phyloP scores from a whole-genome alignment of 2,113 vertebrate genomes.

The Hystrix cristata region DNA sequence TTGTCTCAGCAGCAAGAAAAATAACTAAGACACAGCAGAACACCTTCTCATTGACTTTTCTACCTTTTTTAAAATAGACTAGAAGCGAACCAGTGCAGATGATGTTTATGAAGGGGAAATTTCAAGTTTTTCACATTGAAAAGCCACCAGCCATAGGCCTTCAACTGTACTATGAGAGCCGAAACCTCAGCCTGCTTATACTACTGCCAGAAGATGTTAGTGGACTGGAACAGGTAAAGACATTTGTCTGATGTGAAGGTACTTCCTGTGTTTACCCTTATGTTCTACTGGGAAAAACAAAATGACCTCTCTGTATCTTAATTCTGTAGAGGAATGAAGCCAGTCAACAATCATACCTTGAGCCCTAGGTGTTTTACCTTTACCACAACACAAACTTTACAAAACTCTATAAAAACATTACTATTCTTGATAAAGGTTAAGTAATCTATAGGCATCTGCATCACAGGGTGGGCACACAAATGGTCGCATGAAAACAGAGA shows the following conservation, averaged over 20 bases:
- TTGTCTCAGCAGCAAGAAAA: not conserved
- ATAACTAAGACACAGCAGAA: not conserved
- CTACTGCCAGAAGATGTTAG: conserved; percentile 88
- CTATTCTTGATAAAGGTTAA: not conserved
- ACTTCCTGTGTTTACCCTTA: not conserved
- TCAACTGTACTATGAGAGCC: conserved; percentile 90
- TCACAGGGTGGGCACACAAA: not conserved
- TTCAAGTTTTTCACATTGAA: conserved; percentile 83
- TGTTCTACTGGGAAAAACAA: not conserved
- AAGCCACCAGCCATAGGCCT: conserved; percentile 87
- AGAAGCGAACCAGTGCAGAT: conserved; percentile 90
- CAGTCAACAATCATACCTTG: not conserved
- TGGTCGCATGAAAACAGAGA: not conserved
- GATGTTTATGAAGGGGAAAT: conserved; percentile 89
- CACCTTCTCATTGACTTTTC: not conserved
- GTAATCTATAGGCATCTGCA: not conserved
- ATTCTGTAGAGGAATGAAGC: not conserved
- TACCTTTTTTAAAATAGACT: conserved; percentile 82
- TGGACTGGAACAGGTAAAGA: conserved; percentile 91
- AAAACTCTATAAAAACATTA: not conserved
- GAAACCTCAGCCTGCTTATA: conserved; percentile 93
- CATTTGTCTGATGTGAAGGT: not conserved
- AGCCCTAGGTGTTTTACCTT: not conserved
- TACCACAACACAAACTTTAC: not conserved
- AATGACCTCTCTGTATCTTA: not conserved